These are phyloP conservation scores for Nothoprocta perdicaria DNA, from an alignment of 2,113 vertebrate genomes.

Conservation along the genomic window DNA sequence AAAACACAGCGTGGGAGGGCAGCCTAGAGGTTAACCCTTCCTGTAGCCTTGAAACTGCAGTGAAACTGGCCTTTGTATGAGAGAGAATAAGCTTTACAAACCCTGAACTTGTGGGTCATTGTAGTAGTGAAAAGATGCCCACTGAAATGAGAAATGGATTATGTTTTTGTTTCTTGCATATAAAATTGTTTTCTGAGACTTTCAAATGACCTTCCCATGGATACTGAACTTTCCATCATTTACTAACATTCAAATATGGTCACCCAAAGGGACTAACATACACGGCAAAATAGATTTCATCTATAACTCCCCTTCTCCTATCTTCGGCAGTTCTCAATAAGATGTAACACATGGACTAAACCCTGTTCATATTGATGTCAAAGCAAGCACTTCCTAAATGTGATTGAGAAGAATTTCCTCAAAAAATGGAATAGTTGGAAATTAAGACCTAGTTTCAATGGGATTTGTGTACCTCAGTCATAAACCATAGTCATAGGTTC, in stretches of 20 bases:
- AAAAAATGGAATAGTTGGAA: background rate
- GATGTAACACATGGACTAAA: background rate
- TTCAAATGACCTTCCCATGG: constrained; percentile 47
- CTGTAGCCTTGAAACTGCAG: constrained; percentile 23
- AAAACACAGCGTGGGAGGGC: constrained; percentile 83
- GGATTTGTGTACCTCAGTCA: background rate
- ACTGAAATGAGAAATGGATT: constrained; percentile 44
- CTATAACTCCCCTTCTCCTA: background rate
- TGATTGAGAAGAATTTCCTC: background rate
- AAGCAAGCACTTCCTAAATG: background rate
- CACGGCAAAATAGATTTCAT: background rate
- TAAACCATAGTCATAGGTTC: background rate
- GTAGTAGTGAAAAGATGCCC: constrained; percentile 27
- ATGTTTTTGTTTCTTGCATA: constrained; percentile 42
- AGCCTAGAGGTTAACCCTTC: constrained; percentile 64
- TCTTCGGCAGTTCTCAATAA: background rate
- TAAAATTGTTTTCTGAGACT: constrained; percentile 61
- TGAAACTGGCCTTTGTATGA: constrained; percentile 25
- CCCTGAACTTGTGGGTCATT: constrained; percentile 10
- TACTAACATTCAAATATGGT: constrained; percentile 20
- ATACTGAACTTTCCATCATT: constrained; percentile 29
- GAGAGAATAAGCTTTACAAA: constrained; percentile 52
- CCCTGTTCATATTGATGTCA: background rate
- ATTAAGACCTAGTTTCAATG: background rate
- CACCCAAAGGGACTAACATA: background rate